A percentile compares a stretch with the other conserved stretches of the same genome.
Conservation (phyloP, 2,113 vertebrate species). For the Oreochromis aureus region DNA sequence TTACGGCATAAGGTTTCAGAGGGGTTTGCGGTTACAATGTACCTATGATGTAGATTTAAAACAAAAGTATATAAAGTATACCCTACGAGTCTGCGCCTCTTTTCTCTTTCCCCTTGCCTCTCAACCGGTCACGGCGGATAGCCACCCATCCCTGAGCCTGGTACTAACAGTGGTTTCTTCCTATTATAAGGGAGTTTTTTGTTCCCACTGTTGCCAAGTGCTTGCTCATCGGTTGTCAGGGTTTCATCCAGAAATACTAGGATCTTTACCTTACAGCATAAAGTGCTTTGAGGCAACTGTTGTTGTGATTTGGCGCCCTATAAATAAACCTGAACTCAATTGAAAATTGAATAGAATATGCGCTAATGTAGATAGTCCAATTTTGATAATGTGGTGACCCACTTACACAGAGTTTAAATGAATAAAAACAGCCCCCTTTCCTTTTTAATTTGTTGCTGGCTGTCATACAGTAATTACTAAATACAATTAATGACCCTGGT, state of each 20-base stretch:
- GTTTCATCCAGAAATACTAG: background rate
- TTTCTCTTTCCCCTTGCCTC: background rate
- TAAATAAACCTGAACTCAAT: background rate
- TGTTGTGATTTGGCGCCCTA: background rate
- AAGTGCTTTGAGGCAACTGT: background rate
- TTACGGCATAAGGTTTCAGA: background rate
- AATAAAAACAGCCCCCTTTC: conserved; percentile 9
- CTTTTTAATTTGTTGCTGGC: conserved; percentile 17
- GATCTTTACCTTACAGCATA: background rate
- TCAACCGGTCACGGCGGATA: accelerated
- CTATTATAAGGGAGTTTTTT: background rate
- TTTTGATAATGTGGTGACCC: conserved; percentile 5
- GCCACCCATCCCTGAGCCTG: background rate
- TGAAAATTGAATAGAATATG: background rate
- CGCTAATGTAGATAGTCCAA: background rate
- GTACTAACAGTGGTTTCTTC: background rate
- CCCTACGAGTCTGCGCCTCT: accelerated
- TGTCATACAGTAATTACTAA: conserved; percentile 31
- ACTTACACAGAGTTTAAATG: conserved; percentile 1
- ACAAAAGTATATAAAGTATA: background rate
- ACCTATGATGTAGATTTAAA: background rate
- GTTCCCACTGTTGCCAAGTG: background rate
- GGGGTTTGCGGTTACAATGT: background rate
- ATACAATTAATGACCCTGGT: conserved; percentile 42
- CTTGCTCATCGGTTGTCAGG: background rate